Conservation (phyloP, 1,140 invertebrate species). For the Ectropis grisescens region DNA sequence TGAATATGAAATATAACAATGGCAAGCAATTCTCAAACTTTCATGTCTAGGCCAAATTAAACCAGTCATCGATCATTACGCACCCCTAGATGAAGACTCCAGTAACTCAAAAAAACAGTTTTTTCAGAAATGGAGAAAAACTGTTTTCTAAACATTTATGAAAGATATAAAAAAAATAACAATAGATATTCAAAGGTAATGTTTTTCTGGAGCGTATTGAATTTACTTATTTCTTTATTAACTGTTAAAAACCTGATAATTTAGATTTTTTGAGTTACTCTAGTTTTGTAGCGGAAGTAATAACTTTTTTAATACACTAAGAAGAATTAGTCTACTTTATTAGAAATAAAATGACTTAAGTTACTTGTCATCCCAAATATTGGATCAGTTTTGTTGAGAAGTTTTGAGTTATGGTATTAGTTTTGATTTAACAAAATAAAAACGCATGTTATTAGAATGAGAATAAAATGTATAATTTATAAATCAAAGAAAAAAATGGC, state of each 20-base stretch:
- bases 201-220: conserved; percentile 2
- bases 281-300: conserved; percentile 5
- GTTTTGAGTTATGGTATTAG: conserved; percentile 4
- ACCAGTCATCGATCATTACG: no score
- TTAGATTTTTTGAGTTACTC: conserved; percentile 3
- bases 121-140: no score
- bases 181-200: conserved; percentile 1
- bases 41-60: no score
- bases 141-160: background rate
- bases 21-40: no score
- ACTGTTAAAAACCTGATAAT: conserved; percentile 3
- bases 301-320: conserved; percentile 2
- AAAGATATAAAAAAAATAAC: conserved; percentile 4
- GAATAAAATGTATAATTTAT: conserved; percentile 1
- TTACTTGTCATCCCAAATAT: conserved; percentile 3
- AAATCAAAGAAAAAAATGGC: no score
- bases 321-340: conserved; percentile 2
- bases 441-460: conserved; percentile 3
- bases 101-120: conserved; percentile 2
- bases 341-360: conserved; percentile 4
- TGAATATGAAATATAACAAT: no score
- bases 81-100: conserved; percentile 4
- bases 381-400: conserved; percentile 2
- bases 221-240: conserved; percentile 4
- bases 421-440: conserved; percentile 2